Conservation (phyloP, 2,888 invertebrate species). For the Drosophila nigritarsus region DNA sequence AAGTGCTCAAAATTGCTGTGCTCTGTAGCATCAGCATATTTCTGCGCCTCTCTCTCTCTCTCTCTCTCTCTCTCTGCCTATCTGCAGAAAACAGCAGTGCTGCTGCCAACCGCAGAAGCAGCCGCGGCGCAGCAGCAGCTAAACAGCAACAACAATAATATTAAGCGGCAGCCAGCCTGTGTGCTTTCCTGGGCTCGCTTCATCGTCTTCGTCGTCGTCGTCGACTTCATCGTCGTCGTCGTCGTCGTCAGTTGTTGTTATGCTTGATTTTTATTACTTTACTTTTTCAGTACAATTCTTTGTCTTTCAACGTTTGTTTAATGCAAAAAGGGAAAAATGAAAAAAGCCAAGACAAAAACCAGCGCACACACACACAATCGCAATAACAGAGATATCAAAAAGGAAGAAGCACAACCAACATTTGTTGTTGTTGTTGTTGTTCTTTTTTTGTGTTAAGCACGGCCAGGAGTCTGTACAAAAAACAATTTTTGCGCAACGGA, state of each 20-base stretch:
- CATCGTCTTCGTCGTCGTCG: constrained; percentile 10
- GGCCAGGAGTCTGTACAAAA: constrained; percentile 64
- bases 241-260: constrained; percentile 54
- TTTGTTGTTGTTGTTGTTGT: constrained; percentile 17
- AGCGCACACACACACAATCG: constrained; percentile 24
- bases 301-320: constrained; percentile 77
- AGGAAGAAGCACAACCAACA: constrained; percentile 62
- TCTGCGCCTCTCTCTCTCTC: constrained; percentile 30
- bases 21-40: constrained; percentile 47
- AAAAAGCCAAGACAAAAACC: constrained; percentile 48
- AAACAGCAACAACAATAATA: constrained; percentile 22
- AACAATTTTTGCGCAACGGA: constrained; percentile 59
- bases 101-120: constrained; percentile 31
- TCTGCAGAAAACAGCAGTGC: constrained; percentile 1
- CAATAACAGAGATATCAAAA: constrained; percentile 56
- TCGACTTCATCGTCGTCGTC: constrained; percentile 19
- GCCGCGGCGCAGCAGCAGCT: constrained; percentile 9
- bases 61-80: not conserved
- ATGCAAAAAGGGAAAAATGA: constrained; percentile 62
- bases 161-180: constrained; percentile 50
- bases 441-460: constrained; percentile 33
- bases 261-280: constrained; percentile 77
- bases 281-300: constrained; percentile 76
- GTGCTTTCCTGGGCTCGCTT: constrained; percentile 51
- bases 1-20: constrained; percentile 80